Evolutionary conservation across 1,140 invertebrate genomes (phyloP), one percentile per base, ranked within the genome.

Genomic region (Drosophila paulistorum): DNA sequence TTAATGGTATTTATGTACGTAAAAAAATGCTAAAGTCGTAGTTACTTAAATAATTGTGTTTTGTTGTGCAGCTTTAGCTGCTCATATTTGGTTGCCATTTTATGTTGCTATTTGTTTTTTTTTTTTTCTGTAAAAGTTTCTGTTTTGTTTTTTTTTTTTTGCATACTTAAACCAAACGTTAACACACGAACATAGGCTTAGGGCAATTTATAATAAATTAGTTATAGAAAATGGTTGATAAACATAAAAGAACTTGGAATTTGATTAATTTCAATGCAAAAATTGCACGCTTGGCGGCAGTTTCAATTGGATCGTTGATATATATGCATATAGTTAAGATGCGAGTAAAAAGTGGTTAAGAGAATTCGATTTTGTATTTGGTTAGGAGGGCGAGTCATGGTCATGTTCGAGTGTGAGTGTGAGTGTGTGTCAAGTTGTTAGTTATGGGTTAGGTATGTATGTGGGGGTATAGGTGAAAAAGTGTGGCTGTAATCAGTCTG

Each of bases 161-260:
- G 77, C 69, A 69, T 87, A 87, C 84, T 87, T 87, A 86, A 85
- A 78, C 74, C 73, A 83, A 83, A 85, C 79, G 65, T 81, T 78
- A 85, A 79, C 76, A 77, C 74, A 87, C 70, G 74, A 82, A 84
- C 77, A 80, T 70, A 71, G 74, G 77, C 76, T 82, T 84, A 80
- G 84, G 77, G 77, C 74, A 76, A 60, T 76, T 76, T 76, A 59
- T 76, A 66, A 68, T 76, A 66, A 68, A 69, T 70, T 59, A 64
- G 68, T 77, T 72, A 78, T 85, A 78, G 74, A 85, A 78, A 71
- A 62, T 61, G 63, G 63, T 60, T 68, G 45, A 72, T 72, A 72
- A 76, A 71, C 65, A 68, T 71, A 77, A 65, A 74, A 72, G 66
- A 67, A 78, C 35, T 60, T 62, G 59, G 59, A 62, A 62, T 41